Evolutionary conservation across 2,113 vertebrate genomes (phyloP).

Genomic region (Isurus oxyrinchus): DNA sequence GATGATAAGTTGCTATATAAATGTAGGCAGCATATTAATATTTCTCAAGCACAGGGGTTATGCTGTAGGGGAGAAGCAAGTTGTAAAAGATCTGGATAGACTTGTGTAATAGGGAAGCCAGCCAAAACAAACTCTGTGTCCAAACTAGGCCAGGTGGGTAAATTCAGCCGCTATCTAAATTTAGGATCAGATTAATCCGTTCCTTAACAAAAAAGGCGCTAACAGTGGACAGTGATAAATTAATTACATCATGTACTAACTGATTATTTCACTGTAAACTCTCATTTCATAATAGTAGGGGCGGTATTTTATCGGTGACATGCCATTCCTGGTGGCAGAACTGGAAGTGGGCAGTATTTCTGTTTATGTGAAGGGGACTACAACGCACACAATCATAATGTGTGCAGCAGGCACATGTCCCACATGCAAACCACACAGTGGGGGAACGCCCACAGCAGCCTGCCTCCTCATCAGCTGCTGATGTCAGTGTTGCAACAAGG

Average conservation of each 20-base stretch:
- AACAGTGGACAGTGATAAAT: not conserved
- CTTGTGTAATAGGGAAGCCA: not conserved
- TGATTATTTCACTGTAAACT: not conserved
- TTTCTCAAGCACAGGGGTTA: not conserved
- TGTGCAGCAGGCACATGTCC: too few relatives aligned
- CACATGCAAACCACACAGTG: too few relatives aligned
- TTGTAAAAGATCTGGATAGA: not conserved
- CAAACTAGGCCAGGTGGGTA: not conserved
- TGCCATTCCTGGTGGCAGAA: too few relatives aligned
- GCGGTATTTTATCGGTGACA: not conserved
- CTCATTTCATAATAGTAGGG: not conserved
- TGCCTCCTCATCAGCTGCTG: too few relatives aligned
- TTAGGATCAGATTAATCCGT: not conserved
- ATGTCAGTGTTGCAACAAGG: too few relatives aligned
- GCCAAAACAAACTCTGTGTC: not conserved
- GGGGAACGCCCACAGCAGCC: too few relatives aligned
- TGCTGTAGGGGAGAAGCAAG: not conserved
- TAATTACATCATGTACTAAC: not conserved
- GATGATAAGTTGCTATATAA: not conserved
- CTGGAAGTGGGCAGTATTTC: too few relatives aligned
- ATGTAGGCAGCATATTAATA: not conserved
- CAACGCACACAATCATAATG: too few relatives aligned
- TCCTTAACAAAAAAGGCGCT: not conserved
- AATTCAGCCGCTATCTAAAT: not conserved
- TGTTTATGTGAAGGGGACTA: too few relatives aligned